A percentile compares a stretch with the other conserved stretches of the same genome.
These are phyloP conservation scores for Anastrepha obliqua DNA, from an alignment of 1,140 invertebrate species.

Conservation along the genomic window DNA sequence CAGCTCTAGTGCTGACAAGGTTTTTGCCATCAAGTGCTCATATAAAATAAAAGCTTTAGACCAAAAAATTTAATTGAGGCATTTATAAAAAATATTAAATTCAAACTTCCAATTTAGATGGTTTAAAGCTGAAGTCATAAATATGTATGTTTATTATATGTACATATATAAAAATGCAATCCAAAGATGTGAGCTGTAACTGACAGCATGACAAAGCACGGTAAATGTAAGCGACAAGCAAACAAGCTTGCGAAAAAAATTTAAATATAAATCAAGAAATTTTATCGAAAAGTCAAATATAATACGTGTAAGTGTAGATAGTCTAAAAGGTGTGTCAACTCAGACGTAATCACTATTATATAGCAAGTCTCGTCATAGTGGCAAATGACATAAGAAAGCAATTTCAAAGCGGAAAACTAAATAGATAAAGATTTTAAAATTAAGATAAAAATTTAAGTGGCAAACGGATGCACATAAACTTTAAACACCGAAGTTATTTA, in stretches of 20 bases:
- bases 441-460: neutral
- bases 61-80: no score
- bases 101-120: no score
- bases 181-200: neutral
- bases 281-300: neutral
- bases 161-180: neutral
- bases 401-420: neutral
- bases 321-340: conserved; percentile 17
- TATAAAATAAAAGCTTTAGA: no score
- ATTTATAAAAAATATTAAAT: no score
- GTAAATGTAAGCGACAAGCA: conserved; percentile 15
- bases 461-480: neutral
- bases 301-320: neutral
- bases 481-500: neutral
- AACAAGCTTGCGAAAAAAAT: neutral
- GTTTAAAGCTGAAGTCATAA: no score
- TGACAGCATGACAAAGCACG: conserved; percentile 25
- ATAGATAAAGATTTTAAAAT: neutral
- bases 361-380: neutral
- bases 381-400: neutral
- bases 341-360: conserved; percentile 8
- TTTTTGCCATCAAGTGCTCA: no score
- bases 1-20: no score
- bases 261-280: conserved; percentile 16
- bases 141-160: no score